A percentile compares a stretch with the other conserved stretches of the same genome.
Conservation (phyloP, 2,797 vertebrate species). For the Amazona finschi region DNA sequence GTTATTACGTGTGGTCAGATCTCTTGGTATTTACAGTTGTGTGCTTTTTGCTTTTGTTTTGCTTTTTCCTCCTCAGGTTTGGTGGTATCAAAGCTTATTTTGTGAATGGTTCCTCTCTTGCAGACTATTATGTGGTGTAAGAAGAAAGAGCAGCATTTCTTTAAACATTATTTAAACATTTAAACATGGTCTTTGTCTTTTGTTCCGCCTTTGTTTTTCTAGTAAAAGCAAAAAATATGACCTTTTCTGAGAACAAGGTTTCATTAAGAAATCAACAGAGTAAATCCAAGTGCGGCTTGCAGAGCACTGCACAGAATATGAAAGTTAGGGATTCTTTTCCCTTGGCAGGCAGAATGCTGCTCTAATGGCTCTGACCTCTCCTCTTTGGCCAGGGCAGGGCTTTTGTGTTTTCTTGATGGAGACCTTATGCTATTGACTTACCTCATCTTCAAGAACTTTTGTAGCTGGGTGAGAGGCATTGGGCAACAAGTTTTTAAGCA, state of each 20-base stretch:
- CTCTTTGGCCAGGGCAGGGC: not conserved
- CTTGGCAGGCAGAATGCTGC: not conserved
- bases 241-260: not conserved
- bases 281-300: not conserved
- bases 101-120: not conserved
- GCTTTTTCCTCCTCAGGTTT: not conserved
- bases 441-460: not conserved
- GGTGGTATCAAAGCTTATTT: not conserved
- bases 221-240: accelerated
- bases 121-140: accelerated
- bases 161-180: not conserved
- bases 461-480: not conserved
- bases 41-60: not conserved
- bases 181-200: not conserved
- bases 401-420: not conserved
- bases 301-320: not conserved
- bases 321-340: not conserved
- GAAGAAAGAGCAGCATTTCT: not conserved
- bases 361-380: not conserved
- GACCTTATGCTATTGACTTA: not conserved
- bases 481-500: not conserved
- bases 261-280: not conserved
- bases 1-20: not conserved
- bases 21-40: not conserved
- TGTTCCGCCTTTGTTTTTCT: not conserved